Base-by-base conservation (phyloP, 2,888 invertebrate species). In the Polydrusus pterygomalis region DNA sequence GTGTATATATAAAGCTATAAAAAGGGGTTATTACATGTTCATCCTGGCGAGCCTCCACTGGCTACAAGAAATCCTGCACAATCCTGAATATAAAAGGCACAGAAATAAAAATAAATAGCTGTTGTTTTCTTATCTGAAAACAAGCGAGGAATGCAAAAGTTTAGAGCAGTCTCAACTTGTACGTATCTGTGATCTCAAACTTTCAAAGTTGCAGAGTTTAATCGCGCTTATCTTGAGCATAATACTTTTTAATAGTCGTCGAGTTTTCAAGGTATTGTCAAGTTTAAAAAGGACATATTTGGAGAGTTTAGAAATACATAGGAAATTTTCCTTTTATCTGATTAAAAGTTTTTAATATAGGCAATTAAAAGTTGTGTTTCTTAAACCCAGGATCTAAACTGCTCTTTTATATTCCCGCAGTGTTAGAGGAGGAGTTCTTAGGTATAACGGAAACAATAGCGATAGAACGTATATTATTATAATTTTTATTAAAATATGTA, bases 101-200 rank as follows among this genome's bases (percentile, higher is more conserved):
- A 25, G 54, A 40, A 63, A 70, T 75, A 75, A 75, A 75, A 75
- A 65, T 64, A 56, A 70, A 63, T 49, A 30, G 70, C 70, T 70
- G 54, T 70, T 60, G 70, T 75, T 70, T 75, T 49, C 70, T 75
- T 75, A 70, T 70, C 70, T 49, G 43, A 56, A 63, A 64, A 62
- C 62, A 62, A 74, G 47, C 45, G 45, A 65, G 47, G 68, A 65
- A 51, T 71, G 71, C 72, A 71, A 75, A 75, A 75, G 30, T 75
- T 75, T 71, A 68, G 62, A 71, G 67, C 62, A 72, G 47, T 60
- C 65, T 74, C 63, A 43, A 54, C 20, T 25, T 68, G 17, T 47
- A 69, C 70, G 70, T 70, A 75, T 75, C 70, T 70, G 38, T 64
- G 74, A 74, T 74, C 74, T 74, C 60, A 15, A 43, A 62, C 34